Evolutionary conservation across 2,113 vertebrate genomes (phyloP), one percentile per base, ranked within the genome.

Genomic region (Crotalus helleri): DNA sequence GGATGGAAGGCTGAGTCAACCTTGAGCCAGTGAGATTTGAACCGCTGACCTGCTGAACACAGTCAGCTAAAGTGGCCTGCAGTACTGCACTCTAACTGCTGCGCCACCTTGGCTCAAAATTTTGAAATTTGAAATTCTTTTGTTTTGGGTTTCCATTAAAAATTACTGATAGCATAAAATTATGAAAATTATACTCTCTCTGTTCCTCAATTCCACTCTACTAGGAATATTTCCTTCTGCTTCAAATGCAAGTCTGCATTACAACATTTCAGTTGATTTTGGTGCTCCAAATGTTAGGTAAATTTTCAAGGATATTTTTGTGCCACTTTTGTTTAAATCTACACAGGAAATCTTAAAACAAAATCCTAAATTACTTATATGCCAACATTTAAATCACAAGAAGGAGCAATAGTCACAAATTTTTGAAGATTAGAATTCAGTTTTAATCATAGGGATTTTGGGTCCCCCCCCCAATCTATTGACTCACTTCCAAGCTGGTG

Each of bases 401-500:
- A 98, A 98, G 97, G 97, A 98, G 96, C 97, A 98, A 97, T 97
- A 97, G 96, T 97, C 97, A 96, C 97, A 97, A 97, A 97, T 97
- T 95, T 97, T 89, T 96, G 95, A 94, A 97, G 95, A 94, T 95
- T 96, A 96, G 95, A 96, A 97, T 97, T 96, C 96, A 97, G 94
- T 97, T 97, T 98, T 96, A 94, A 95, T 94, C 97, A 91, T 93
- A 95, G 97, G 96, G 96, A 26, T n/a, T 19, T 53, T 44, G 24
- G 10, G 3, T 49, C 4, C 21, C 26, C 19, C 26, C 29, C 10
- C 3, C 74, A 85, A 96, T 95, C 97, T 97, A 96, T 95, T 95
- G 96, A 95, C 95, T 97, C 95, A 90, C 90, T 95, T 94, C 93
- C 92, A 96, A 97, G 95, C 85, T 90, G 93, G 87, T 95, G 97